A percentile compares a stretch with the other conserved stretches of the same genome.
Evolutionary conservation across 2,797 vertebrate species (phyloP).

Genomic region (Pantherophis vulpinus): DNA sequence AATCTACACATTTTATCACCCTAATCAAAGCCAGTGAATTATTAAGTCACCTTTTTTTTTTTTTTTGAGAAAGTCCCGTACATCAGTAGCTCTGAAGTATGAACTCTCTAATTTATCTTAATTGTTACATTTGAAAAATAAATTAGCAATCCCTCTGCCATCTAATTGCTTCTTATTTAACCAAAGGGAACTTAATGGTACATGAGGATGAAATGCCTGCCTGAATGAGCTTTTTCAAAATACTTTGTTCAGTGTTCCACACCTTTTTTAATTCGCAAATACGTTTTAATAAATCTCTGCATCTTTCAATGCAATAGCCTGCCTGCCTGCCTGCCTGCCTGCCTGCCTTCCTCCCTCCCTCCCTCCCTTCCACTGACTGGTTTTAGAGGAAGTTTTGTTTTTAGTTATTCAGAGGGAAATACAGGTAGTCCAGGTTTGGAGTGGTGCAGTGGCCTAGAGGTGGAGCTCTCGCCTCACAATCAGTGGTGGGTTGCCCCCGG

Average conservation of each 20-base stretch:
- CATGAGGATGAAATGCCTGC: neutral
- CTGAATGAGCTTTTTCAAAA: neutral
- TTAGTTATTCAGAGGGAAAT: neutral
- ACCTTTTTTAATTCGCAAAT: neutral
- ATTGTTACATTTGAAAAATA: slow-evolving; percentile 25
- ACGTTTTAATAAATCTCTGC: neutral
- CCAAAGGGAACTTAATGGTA: neutral
- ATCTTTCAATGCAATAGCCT: neutral
- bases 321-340: neutral
- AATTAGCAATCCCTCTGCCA: neutral
- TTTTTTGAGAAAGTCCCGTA: neutral
- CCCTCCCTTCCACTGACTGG: neutral
- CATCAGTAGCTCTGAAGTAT: neutral
- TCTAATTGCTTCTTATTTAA: neutral
- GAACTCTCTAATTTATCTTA: neutral
- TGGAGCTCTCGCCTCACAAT: too few relatives aligned
- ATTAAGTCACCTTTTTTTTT: too few relatives aligned
- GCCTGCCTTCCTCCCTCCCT: neutral
- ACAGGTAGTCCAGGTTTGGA: too few relatives aligned
- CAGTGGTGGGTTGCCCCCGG: too few relatives aligned
- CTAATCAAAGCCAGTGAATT: neutral
- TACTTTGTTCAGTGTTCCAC: neutral
- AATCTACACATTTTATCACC: slow-evolving; percentile 16
- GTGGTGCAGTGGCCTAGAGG: too few relatives aligned
- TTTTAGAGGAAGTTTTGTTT: neutral